A percentile compares a stretch with the other conserved stretches of the same genome.
phyloP scores from a whole-genome alignment of 1,140 invertebrate genomes.

The Asobara japonica region DNA sequence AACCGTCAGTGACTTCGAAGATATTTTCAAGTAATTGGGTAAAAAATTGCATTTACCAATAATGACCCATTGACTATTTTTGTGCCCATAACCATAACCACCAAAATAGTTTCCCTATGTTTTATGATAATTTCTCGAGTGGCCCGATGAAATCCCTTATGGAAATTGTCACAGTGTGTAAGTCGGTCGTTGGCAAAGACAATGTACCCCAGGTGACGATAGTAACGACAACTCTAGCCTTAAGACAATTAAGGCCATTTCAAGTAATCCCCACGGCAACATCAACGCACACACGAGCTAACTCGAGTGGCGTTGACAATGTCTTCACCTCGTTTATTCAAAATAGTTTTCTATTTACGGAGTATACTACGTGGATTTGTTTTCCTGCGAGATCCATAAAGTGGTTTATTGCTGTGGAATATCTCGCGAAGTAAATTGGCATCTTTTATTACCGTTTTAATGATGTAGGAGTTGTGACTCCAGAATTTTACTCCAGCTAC shows the following conservation, averaged over 20 bases:
- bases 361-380: neutral
- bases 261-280: neutral
- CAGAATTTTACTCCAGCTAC: neutral
- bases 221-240: neutral
- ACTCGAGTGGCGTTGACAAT: neutral
- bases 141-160: no score
- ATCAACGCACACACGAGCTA: neutral
- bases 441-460: neutral
- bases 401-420: neutral
- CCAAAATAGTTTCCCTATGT: no score
- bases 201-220: slow-evolving; percentile 3
- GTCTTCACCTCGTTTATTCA: neutral
- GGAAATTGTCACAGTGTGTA: no score
- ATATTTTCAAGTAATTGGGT: no score
- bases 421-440: neutral
- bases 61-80: no score
- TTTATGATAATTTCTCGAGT: no score
- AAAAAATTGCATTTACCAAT: no score
- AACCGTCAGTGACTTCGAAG: no score
- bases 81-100: no score
- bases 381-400: neutral
- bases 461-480: neutral
- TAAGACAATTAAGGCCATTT: neutral
- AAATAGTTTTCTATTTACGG: neutral
- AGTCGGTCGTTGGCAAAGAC: neutral